phyloP scores from a whole-genome alignment of 2,888 invertebrate genomes.

The Lepidochrysops patricia region DNA sequence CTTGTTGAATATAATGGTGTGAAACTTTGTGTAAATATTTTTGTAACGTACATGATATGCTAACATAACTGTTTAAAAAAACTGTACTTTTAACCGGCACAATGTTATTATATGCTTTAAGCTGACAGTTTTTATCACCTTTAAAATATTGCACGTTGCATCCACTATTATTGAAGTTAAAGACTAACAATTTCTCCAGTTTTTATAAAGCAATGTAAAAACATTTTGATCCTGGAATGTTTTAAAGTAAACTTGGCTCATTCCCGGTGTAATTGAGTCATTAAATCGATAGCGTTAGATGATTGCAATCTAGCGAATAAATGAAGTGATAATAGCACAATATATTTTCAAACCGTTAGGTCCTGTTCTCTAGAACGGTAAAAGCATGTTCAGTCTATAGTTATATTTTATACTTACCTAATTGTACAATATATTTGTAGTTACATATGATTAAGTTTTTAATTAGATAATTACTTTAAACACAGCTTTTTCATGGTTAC shows the following conservation, averaged over 20 bases:
- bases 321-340: background rate
- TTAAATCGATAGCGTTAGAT: background rate
- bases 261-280: background rate
- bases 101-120: background rate
- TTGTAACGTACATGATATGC: background rate
- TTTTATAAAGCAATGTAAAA: too few species aligned
- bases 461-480: background rate
- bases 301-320: background rate
- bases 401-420: background rate
- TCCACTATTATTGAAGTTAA: background rate
- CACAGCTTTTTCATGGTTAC: background rate
- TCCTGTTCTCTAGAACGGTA: slow-evolving; percentile 6
- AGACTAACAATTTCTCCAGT: too few species aligned
- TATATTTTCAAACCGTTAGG: slow-evolving; percentile 1
- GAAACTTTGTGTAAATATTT: background rate
- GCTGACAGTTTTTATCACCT: background rate
- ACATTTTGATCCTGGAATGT: background rate
- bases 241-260: background rate
- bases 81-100: background rate
- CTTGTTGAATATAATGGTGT: slow-evolving; percentile 1
- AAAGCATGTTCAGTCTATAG: background rate
- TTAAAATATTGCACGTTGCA: background rate
- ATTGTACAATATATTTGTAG: background rate
- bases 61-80: slow-evolving; percentile 3
- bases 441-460: background rate